Base-by-base conservation (phyloP, 2,888 invertebrate species). In the Apoda limacodes region DNA sequence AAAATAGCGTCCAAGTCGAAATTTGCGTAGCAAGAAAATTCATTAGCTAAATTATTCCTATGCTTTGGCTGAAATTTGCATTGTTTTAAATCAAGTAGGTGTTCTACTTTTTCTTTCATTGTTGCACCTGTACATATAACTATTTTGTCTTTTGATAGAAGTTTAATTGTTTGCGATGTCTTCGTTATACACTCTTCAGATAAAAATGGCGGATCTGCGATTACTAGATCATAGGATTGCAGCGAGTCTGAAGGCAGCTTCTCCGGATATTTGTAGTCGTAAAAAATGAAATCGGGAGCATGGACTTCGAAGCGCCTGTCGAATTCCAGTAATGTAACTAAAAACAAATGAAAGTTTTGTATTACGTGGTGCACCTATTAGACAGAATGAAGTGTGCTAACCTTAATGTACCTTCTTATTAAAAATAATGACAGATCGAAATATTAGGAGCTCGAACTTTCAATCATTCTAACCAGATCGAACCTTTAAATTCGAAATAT, bases 201-300 rank as follows among this genome's bases (percentile, higher is more conserved):
- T 2, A 98, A 80, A 68, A 97, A 98, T 0, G 98, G 98, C 1
- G 98, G 98, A 74, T 98, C 98, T 0, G 91, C 93, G 30, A 98
- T 82, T 1, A 98, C 90, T 13, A 98, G 59, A 65, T 96, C 93
- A 61, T 88, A 96, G 25, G 74, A 60, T 12, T 72, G 69, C 2
- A 74, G 48, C 9, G 86, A 68, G 7, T 88, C 85, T 17, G 76
- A 58, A 0, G 89, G 86, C 9, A 93, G 52, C 26, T 85, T 83
- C 7, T 89, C 81, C 1, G 94, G 93, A 7, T 74, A 63, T 49
- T 92, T 93, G 62, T 95, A 97, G 67, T 98, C 95, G 55, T 95
- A 98, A 41, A 86, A 86, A 22, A 90, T 76, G 65, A 90, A 98
- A 58, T 95, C 88, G 1, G 85, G 74, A 2, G 90, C 90, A 60